These are phyloP conservation scores for Stratiomys singularior DNA, from an alignment of 2,888 invertebrate genomes.

Conservation along the genomic window DNA sequence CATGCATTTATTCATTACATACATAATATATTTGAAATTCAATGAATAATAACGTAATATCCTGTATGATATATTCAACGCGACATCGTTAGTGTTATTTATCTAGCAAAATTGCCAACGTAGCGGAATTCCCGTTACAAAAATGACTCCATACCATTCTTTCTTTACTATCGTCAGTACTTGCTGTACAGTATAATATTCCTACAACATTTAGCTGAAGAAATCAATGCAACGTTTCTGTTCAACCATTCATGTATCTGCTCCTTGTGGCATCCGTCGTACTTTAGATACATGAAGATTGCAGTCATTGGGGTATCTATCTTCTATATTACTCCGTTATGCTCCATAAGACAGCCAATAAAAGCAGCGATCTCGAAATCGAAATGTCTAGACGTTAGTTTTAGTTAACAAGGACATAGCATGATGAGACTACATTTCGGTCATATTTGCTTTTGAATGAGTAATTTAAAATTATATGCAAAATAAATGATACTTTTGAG, in stretches of 20 bases:
- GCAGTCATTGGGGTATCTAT: conserved; percentile 2
- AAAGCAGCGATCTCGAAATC: neutral
- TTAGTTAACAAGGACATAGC: neutral
- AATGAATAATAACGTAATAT: neutral
- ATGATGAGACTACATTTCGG: too few species aligned
- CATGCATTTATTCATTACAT: too few species aligned
- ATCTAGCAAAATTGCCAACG: neutral
- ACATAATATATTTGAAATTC: neutral
- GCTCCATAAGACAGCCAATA: neutral
- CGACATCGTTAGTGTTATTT: neutral
- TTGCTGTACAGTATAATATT: neutral
- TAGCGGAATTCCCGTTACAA: neutral
- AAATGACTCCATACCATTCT: neutral
- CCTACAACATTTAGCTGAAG: neutral
- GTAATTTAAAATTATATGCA: too few species aligned
- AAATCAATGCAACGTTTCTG: neutral
- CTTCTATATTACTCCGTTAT: neutral
- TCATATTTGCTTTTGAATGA: too few species aligned
- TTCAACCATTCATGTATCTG: neutral
- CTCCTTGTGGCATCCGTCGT: neutral
- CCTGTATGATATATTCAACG: neutral
- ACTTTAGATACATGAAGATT: neutral
- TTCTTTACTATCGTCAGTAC: neutral
- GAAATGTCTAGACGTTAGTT: conserved; percentile 3
- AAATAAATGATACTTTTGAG: too few species aligned